These are phyloP conservation scores for Dilophus febrilis DNA, from an alignment of 2,888 invertebrate genomes.

Conservation along the genomic window DNA sequence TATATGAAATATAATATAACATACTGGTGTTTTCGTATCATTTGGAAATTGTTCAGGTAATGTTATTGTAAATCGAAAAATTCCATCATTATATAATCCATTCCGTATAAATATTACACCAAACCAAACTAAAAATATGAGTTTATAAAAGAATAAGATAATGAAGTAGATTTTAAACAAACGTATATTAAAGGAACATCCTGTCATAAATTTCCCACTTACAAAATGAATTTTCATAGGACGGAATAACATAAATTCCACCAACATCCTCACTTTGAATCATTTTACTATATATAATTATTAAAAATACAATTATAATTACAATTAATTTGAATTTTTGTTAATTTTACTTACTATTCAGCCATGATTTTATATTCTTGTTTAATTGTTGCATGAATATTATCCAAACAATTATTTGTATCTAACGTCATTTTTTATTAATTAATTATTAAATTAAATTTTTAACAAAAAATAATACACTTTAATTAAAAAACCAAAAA, in stretches of 20 bases:
- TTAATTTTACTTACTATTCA: slow-evolving; percentile 62
- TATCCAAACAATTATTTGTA: not conserved
- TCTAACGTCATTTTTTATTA: too few relatives aligned
- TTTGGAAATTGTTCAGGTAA: slow-evolving; percentile 78
- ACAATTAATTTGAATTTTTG: not conserved
- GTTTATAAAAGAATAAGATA: too few relatives aligned
- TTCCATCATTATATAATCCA: slow-evolving; percentile 76
- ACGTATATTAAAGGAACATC: too few relatives aligned
- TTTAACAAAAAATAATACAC: too few relatives aligned
- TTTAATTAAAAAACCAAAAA: too few relatives aligned
- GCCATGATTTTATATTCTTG: slow-evolving; percentile 82
- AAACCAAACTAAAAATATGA: slow-evolving; percentile 20
- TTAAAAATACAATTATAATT: slow-evolving; percentile 2
- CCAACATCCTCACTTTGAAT: slow-evolving; percentile 68
- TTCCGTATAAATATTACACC: slow-evolving; percentile 55
- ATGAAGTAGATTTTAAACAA: too few relatives aligned
- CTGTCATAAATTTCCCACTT: slow-evolving; percentile 18
- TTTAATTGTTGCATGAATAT: slow-evolving; percentile 42
- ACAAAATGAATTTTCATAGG: slow-evolving; percentile 66
- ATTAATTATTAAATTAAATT: too few relatives aligned
- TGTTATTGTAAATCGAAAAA: slow-evolving; percentile 75
- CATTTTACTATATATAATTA: slow-evolving; percentile 50
- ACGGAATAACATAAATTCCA: slow-evolving; percentile 86
- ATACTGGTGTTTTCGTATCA: slow-evolving; percentile 1
- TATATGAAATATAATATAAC: not conserved